Conservation (phyloP, 2,888 invertebrate species). For the Crocallis elinguaria region DNA sequence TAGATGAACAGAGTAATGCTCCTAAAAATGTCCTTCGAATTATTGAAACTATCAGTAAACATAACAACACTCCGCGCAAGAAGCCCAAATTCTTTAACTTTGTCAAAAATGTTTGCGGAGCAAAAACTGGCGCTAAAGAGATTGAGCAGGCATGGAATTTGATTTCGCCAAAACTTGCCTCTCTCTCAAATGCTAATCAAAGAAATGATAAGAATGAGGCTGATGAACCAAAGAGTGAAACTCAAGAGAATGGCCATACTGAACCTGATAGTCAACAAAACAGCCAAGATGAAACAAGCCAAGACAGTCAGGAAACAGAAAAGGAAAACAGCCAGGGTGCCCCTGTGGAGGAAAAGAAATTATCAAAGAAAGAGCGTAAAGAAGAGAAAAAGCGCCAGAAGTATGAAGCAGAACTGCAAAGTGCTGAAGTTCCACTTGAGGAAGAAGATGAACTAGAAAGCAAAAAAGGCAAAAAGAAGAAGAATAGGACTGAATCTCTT, state of each 20-base stretch:
- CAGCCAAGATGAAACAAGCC: constrained; percentile 32
- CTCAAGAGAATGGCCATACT: constrained; percentile 36
- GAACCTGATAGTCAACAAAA: constrained; percentile 31
- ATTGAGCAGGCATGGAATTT: constrained; percentile 89
- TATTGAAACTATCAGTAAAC: constrained; percentile 87
- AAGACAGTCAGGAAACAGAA: constrained; percentile 28
- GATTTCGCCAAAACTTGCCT: constrained; percentile 82
- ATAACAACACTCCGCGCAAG: constrained; percentile 94
- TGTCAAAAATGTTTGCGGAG: constrained; percentile 86
- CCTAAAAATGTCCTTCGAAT: constrained; percentile 85
- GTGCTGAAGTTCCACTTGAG: constrained; percentile 58
- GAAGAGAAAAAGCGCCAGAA: constrained; percentile 77
- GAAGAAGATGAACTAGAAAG: constrained; percentile 53
- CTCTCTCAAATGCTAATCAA: constrained; percentile 67
- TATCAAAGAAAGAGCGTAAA: constrained; percentile 77
- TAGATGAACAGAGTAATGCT: constrained; percentile 83
- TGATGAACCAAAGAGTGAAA: constrained; percentile 31
- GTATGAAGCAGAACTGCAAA: constrained; percentile 76
- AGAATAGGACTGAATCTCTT: constrained; percentile 64
- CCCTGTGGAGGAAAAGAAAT: constrained; percentile 51
- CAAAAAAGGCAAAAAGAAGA: constrained; percentile 76
- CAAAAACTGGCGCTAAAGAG: constrained; percentile 82
- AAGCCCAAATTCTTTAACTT: constrained; percentile 93
- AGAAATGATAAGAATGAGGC: constrained; percentile 44
- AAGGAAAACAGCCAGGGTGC: constrained; percentile 42